Conservation (phyloP, 1,140 invertebrate species). For the Lucilia sericata region DNA sequence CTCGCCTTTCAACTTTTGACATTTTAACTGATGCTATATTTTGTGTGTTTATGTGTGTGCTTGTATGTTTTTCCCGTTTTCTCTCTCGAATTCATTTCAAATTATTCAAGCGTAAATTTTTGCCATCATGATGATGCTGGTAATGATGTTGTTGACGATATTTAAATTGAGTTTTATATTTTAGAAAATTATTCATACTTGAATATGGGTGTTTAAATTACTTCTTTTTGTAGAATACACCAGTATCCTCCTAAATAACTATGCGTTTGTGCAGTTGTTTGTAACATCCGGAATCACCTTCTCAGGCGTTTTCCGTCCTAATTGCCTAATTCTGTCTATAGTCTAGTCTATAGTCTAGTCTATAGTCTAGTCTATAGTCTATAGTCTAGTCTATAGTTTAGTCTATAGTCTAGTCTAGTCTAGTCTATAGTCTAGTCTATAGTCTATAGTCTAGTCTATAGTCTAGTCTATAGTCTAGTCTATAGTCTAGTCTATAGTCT, state of each 20-base stretch:
- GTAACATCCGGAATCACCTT: too few relatives aligned
- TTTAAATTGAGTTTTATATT: slow-evolving; percentile 24
- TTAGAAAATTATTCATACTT: slow-evolving; percentile 20
- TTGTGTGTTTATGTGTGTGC: not conserved
- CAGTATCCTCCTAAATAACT: not conserved
- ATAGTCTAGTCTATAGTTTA: too few relatives aligned
- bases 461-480: too few relatives aligned
- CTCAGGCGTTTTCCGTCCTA: too few relatives aligned
- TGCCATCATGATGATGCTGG: not conserved
- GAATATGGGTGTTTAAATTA: not conserved
- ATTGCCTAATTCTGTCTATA: too few relatives aligned
- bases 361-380: too few relatives aligned
- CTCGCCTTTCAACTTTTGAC: slow-evolving; percentile 13
- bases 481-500: too few relatives aligned
- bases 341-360: too few relatives aligned
- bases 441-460: too few relatives aligned
- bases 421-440: too few relatives aligned
- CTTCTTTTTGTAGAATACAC: not conserved
- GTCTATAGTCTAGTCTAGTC: too few relatives aligned
- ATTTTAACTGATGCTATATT: not conserved
- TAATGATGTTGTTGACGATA: not conserved
- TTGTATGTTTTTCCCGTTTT: not conserved
- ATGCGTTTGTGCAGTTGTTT: not conserved
- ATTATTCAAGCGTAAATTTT: slow-evolving; percentile 13
- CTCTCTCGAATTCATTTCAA: not conserved